These are phyloP conservation scores for Peromyscus eremicus DNA, from an alignment of 2,797 vertebrate genomes.

Conservation along the genomic window DNA sequence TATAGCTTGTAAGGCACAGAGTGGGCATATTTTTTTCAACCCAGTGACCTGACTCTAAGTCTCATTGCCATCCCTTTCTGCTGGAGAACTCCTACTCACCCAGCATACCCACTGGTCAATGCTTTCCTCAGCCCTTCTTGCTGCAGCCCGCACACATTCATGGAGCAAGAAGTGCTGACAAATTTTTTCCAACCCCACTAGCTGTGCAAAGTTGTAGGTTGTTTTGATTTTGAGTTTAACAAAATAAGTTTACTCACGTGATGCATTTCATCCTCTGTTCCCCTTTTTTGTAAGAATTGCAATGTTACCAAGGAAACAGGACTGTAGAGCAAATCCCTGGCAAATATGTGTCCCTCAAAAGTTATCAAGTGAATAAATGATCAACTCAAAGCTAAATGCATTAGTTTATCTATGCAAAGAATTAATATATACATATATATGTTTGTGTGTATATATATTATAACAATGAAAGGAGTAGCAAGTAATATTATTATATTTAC, in stretches of 20 bases:
- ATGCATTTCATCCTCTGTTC: slow-evolving; percentile 33
- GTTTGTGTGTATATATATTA: background rate
- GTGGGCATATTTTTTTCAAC: background rate
- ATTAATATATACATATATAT: background rate
- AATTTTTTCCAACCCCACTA: slow-evolving; percentile 24
- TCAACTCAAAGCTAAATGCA: background rate
- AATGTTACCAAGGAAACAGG: slow-evolving; percentile 32
- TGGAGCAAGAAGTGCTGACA: background rate
- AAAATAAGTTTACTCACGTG: background rate
- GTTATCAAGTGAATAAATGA: slow-evolving; percentile 21
- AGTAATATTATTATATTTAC: background rate
- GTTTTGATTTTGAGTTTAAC: slow-evolving; percentile 1
- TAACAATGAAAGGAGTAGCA: background rate
- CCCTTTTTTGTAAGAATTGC: slow-evolving; percentile 50
- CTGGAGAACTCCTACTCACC: background rate
- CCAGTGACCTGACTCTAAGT: background rate
- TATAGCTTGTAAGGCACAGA: background rate
- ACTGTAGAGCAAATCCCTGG: slow-evolving; percentile 47
- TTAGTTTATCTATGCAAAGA: background rate
- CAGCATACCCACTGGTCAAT: background rate
- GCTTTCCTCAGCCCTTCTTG: background rate
- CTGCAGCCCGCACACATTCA: background rate
- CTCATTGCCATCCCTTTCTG: background rate
- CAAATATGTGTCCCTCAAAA: slow-evolving; percentile 61
- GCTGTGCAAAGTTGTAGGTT: background rate